Evolutionary conservation across 2,113 vertebrate genomes (phyloP).

Genomic region (Plotosus lineatus): DNA sequence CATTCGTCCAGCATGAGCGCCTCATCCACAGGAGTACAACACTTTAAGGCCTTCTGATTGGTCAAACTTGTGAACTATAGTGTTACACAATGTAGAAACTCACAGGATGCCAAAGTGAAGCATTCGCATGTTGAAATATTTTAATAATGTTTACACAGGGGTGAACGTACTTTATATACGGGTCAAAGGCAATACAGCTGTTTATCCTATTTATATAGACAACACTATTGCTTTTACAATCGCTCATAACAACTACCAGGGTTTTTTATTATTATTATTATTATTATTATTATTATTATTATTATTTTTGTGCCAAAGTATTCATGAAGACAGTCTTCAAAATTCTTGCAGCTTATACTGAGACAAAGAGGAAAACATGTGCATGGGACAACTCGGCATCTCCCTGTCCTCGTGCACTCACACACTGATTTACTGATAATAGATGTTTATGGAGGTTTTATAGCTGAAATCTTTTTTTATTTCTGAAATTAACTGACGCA

Average conservation of each 20-base stretch:
- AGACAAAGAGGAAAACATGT: background rate
- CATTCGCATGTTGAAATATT: background rate
- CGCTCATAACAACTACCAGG: background rate
- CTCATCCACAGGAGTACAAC: background rate
- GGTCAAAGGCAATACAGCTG: background rate
- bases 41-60: constrained; percentile 22
- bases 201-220: background rate
- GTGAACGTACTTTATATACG: background rate
- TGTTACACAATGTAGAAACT: constrained; percentile 31
- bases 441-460: background rate
- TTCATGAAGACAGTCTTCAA: background rate
- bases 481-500: background rate
- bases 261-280: too few relatives aligned
- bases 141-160: background rate
- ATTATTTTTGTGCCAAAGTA: background rate
- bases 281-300: too few relatives aligned
- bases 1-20: background rate
- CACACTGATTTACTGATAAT: background rate
- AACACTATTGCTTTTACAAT: background rate
- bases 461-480: background rate
- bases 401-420: background rate
- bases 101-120: background rate
- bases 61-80: constrained; percentile 6
- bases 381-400: background rate
- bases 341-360: background rate